phyloP scores from a whole-genome alignment of 37 sponge, comb jelly and placozoan species.

The Haliclona indistincta region DNA sequence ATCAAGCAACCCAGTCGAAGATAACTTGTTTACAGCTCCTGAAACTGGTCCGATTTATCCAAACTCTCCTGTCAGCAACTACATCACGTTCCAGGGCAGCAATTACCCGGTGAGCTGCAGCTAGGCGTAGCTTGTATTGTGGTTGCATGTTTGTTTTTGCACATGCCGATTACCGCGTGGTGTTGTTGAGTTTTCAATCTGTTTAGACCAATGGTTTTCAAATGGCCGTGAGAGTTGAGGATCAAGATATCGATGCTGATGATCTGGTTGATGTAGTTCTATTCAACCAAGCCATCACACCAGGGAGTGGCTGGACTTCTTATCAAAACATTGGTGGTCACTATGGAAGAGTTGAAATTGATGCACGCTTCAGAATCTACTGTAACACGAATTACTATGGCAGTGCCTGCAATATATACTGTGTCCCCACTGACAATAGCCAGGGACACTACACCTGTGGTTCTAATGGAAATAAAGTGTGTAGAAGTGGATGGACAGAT shows the following conservation, averaged over 20 bases:
- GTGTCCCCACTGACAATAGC: constrained; percentile 24
- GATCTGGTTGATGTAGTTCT: constrained; percentile 46
- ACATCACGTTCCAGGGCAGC: no score
- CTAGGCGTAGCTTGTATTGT: no score
- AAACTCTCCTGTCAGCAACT: no score
- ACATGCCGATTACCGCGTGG: no score
- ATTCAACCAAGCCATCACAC: background rate
- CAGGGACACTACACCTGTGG: constrained; percentile 53
- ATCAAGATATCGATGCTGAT: constrained; percentile 22
- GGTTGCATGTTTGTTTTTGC: no score
- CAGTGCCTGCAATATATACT: constrained; percentile 20
- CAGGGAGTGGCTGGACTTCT: background rate
- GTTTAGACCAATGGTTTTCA: no score
- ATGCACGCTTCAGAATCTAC: background rate
- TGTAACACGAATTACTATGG: constrained; percentile 62
- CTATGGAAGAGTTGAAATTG: constrained; percentile 6
- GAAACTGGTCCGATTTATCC: no score
- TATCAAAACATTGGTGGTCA: background rate
- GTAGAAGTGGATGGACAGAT: constrained; percentile 29
- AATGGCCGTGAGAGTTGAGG: constrained; percentile 22
- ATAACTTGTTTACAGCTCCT: no score
- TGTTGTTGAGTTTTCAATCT: no score
- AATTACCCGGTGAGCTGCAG: no score
- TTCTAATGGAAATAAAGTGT: constrained; percentile 34
- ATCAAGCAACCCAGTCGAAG: no score